These are phyloP conservation scores for Siniperca undulata DNA, from an alignment of 2,797 vertebrate genomes.

Conservation along the genomic window DNA sequence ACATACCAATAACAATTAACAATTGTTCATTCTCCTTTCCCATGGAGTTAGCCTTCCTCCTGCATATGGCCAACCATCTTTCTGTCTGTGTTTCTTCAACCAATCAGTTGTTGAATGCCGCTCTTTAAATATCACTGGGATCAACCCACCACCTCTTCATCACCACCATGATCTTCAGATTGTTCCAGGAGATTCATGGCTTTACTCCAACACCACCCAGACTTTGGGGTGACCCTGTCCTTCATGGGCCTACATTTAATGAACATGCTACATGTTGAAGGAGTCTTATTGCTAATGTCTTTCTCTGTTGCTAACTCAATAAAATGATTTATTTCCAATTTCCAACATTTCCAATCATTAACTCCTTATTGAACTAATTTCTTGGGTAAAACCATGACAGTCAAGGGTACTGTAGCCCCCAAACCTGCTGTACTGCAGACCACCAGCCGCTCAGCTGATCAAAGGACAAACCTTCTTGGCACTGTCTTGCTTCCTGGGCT, in stretches of 20 bases:
- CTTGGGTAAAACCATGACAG: conserved; percentile 50
- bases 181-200: neutral
- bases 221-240: neutral
- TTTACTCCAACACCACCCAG: neutral
- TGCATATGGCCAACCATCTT: neutral
- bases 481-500: conserved; percentile 70
- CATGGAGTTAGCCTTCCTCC: neutral
- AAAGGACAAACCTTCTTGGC: conserved; percentile 71
- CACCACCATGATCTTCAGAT: neutral
- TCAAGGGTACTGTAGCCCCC: conserved; percentile 14
- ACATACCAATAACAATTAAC: too few species aligned
- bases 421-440: conserved; percentile 46
- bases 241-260: conserved; percentile 7
- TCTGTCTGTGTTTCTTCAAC: neutral
- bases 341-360: conserved; percentile 46
- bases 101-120: neutral
- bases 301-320: conserved; percentile 24
- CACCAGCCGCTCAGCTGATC: conserved; percentile 67
- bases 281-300: conserved; percentile 8
- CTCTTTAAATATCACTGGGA: conserved; percentile 3
- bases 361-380: conserved; percentile 52
- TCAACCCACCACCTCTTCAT: neutral
- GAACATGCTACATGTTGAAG: neutral
- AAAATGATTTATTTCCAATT: too few species aligned
- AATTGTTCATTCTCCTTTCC: neutral